phyloP scores from a whole-genome alignment of 2,797 vertebrate species.

The Paratrypauchen microcephalus region DNA sequence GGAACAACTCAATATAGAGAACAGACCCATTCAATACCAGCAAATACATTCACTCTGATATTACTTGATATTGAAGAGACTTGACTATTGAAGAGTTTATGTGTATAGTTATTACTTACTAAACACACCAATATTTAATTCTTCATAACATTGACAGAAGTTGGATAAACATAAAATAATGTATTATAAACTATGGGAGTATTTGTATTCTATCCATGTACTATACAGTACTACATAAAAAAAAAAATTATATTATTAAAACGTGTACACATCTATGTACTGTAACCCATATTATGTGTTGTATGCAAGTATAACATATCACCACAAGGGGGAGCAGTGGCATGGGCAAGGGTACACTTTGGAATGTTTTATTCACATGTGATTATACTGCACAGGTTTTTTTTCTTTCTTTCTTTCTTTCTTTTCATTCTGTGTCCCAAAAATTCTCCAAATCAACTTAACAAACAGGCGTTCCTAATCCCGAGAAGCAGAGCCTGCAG shows the following conservation, averaged over 20 bases:
- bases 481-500: constrained; percentile 1
- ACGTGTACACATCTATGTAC: background rate
- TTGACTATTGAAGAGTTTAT: background rate
- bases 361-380: background rate
- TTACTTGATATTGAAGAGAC: too few relatives aligned
- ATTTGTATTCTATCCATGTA: background rate
- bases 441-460: background rate
- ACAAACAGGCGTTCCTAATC: background rate
- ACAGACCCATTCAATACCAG: background rate
- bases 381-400: background rate
- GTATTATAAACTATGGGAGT: too few relatives aligned
- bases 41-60: background rate
- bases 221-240: too few relatives aligned
- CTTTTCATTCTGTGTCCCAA: background rate
- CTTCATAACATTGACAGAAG: background rate
- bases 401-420: too few relatives aligned
- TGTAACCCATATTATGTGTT: background rate
- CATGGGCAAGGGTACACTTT: background rate
- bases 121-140: background rate
- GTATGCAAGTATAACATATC: background rate
- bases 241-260: background rate
- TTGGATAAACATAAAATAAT: background rate
- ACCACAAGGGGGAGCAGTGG: background rate
- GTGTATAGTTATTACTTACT: background rate
- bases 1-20: background rate